Evolutionary conservation across 2,888 invertebrate species (phyloP).

Genomic region (Diarsia dahlii): DNA sequence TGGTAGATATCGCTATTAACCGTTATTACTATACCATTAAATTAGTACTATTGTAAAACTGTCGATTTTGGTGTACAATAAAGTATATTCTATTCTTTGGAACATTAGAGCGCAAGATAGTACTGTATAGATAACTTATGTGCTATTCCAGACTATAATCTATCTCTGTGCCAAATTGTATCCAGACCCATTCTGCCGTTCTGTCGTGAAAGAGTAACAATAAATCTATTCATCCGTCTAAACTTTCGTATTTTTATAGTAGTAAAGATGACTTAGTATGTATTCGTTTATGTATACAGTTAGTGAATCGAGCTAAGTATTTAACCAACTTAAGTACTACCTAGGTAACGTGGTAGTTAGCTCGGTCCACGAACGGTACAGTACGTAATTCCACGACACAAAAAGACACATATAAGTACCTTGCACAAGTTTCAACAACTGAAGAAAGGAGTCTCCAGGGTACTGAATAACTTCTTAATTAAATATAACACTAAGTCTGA

Average conservation of each 20-base stretch:
- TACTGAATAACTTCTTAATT: conserved; percentile 53
- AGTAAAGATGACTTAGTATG: background rate
- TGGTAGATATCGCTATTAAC: no score
- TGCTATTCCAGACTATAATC: no score
- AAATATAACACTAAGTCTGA: conserved; percentile 60
- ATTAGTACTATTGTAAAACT: no score
- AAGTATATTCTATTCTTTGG: no score
- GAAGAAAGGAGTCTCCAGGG: conserved; percentile 36
- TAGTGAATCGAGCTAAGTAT: background rate
- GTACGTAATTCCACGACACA: background rate
- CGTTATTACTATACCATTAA: no score
- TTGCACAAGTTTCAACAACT: conserved; percentile 20
- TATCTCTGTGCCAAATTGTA: background rate
- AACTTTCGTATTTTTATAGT: background rate
- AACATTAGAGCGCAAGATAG: no score
- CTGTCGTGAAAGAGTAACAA: background rate
- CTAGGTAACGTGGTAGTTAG: background rate
- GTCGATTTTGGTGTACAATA: no score
- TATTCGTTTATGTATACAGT: background rate
- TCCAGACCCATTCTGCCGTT: background rate
- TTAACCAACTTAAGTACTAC: background rate
- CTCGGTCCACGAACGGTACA: background rate
- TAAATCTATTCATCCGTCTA: background rate
- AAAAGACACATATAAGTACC: conserved; percentile 17
- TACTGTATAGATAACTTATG: no score